A percentile compares a stretch with the other conserved stretches of the same genome.
Evolutionary conservation across 2,797 vertebrate genomes (phyloP).

Genomic region (Okamejei kenojei): DNA sequence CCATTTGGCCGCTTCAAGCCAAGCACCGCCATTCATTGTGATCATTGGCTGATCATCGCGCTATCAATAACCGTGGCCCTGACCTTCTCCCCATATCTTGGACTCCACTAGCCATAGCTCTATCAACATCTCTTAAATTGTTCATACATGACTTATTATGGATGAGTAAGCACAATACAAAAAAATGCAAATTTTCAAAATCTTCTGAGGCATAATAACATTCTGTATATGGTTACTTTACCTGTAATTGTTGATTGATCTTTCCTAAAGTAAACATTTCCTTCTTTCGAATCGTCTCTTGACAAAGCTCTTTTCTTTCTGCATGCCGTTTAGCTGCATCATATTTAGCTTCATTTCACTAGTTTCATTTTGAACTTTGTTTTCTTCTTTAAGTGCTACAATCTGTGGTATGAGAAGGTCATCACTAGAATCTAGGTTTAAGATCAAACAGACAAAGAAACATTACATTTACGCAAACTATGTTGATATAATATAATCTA

Average conservation of each 20-base stretch:
- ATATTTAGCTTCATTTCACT: constrained; percentile 3
- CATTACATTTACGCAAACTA: background rate
- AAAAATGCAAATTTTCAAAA: background rate
- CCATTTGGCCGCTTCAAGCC: too few relatives aligned
- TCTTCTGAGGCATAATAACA: background rate
- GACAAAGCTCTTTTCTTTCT: background rate
- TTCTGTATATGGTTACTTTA: background rate
- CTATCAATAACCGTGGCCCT: too few relatives aligned
- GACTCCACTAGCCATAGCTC: too few relatives aligned
- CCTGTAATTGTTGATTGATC: constrained; percentile 21
- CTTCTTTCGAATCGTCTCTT: constrained; percentile 25
- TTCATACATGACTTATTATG: too few relatives aligned
- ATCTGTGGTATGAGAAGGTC: background rate
- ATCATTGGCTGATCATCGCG: too few relatives aligned
- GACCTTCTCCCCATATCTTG: too few relatives aligned
- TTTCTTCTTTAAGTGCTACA: background rate
- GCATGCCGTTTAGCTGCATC: constrained; percentile 4
- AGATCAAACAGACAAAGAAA: background rate
- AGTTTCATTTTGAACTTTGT: background rate
- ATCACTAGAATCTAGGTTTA: background rate
- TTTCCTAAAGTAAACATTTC: background rate
- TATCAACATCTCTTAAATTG: too few relatives aligned
- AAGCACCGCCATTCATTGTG: too few relatives aligned
- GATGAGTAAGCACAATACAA: too few relatives aligned
- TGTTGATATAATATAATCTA: background rate